phyloP scores from a whole-genome alignment of 2,888 invertebrate genomes.

The Loripinus fragilis region DNA sequence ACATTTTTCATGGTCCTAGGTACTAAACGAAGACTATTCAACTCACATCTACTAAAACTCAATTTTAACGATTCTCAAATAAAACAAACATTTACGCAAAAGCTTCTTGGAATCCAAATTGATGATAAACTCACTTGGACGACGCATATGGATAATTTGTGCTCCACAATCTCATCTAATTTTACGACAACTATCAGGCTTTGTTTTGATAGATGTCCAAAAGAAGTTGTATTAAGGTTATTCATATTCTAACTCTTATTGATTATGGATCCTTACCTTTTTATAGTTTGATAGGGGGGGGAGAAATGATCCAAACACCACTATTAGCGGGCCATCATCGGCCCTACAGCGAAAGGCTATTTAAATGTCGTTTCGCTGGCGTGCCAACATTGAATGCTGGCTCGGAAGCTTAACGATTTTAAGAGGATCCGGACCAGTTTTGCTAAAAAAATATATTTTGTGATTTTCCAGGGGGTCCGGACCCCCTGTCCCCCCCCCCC shows the following conservation, averaged over 20 bases:
- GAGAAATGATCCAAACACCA: neutral
- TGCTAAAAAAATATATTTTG: no score
- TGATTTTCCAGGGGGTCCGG: no score
- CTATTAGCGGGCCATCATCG: neutral
- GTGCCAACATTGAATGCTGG: neutral
- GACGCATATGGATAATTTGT: neutral
- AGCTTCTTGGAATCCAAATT: neutral
- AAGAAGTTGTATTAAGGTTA: conserved; percentile 5
- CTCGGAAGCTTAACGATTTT: neutral
- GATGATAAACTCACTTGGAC: conserved; percentile 1
- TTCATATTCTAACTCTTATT: neutral
- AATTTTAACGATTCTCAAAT: neutral
- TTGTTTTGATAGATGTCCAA: neutral
- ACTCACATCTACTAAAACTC: neutral
- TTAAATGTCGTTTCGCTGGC: no score
- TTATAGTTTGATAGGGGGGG: no score
- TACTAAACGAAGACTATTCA: neutral
- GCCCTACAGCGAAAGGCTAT: neutral
- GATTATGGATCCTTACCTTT: neutral
- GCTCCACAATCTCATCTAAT: neutral
- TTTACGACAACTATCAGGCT: neutral
- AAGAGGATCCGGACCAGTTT: neutral
- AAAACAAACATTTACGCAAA: neutral
- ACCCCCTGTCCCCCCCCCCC: no score
- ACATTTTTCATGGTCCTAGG: neutral